Percentiles rank a stretch among this genome's conserved stretches.
These are phyloP conservation scores for Teleogryllus oceanicus DNA, from an alignment of 2,888 invertebrate species.

Conservation along the genomic window DNA sequence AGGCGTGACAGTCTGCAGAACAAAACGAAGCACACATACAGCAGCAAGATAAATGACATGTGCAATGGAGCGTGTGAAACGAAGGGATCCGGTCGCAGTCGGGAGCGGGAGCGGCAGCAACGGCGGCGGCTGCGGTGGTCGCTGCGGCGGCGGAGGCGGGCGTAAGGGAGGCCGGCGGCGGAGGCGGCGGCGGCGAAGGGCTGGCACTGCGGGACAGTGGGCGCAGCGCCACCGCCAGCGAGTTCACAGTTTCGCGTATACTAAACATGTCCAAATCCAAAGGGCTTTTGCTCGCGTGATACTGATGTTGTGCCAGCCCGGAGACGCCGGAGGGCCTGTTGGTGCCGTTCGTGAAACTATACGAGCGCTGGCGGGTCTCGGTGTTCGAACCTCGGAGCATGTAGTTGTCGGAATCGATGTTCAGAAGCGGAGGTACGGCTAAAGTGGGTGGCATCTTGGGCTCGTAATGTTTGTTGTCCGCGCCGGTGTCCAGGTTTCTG, in stretches of 20 bases:
- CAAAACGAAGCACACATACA: constrained; percentile 60
- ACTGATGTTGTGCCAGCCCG: constrained; percentile 24
- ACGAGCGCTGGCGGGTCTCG: constrained; percentile 39
- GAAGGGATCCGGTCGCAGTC: constrained; percentile 48
- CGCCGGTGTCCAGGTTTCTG: constrained; percentile 36
- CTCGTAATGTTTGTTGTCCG: constrained; percentile 36
- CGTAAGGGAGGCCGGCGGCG: constrained; percentile 23
- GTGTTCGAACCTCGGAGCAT: constrained; percentile 48
- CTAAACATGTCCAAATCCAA: constrained; percentile 47
- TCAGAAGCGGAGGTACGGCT: constrained; percentile 42
- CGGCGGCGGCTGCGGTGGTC: neutral
- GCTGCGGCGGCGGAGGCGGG: neutral
- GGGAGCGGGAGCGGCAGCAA: constrained; percentile 19
- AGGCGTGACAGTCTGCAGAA: constrained; percentile 62
- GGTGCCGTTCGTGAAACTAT: constrained; percentile 40
- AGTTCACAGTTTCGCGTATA: constrained; percentile 46
- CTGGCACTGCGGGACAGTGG: constrained; percentile 26
- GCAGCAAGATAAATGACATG: constrained; percentile 54
- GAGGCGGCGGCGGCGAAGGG: neutral
- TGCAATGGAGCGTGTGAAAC: constrained; percentile 50
- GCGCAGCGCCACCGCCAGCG: constrained; percentile 40
- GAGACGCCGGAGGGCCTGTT: constrained; percentile 29
- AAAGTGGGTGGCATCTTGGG: constrained; percentile 38
- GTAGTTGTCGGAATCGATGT: constrained; percentile 54
- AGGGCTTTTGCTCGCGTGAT: constrained; percentile 35